Evolutionary conservation across 2,797 vertebrate genomes (phyloP), one percentile per base, ranked within the genome.

Genomic region (Sus cebifrons): DNA sequence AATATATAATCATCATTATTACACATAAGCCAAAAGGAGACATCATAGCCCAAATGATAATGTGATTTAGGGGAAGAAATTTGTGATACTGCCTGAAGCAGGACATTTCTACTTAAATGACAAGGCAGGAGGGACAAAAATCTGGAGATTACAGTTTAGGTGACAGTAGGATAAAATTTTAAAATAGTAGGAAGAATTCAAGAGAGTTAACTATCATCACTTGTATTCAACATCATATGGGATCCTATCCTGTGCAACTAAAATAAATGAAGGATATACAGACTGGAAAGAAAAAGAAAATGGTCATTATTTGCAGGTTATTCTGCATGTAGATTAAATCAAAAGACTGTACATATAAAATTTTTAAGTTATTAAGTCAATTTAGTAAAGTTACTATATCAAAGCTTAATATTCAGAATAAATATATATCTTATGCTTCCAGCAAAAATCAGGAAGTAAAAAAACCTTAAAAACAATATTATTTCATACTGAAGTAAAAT

Each of bases 401-500:
- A 89, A 89, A 93, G 5, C 7, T 29, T 21, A 91, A 44, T 67
- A 16, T 11, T 64, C 18, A 78, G 0, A 75, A 56, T 87, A 64
- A 58, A 92, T n/a, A 13, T 36, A 64, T 52, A n/a, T 10, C 20
- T 62, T 40, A 25, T 49, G 17, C 18, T 27, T 81, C 20, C 58
- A 92, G 5, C 20, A 90, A 88, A 89, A 81, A 29, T 40, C 84
- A 5, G 49, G 85, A 93, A 79, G 73, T 67, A 67, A 84, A 91
- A 85, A 25, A 85, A 25, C 3, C 60, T 36, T 89, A 21, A 11
- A 95, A 67, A n/a, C 3, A 64, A 21, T 75, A 82, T 70, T 67
- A 67, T 40, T 84, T 91, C 93, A 67, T 54, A 78, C 92, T 71
- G 1, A 23, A 84, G 71, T 6, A 75, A 93, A 89, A 91, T 88